Base-by-base conservation (phyloP, 2,113 vertebrate genomes). In the Stegastes partitus region DNA sequence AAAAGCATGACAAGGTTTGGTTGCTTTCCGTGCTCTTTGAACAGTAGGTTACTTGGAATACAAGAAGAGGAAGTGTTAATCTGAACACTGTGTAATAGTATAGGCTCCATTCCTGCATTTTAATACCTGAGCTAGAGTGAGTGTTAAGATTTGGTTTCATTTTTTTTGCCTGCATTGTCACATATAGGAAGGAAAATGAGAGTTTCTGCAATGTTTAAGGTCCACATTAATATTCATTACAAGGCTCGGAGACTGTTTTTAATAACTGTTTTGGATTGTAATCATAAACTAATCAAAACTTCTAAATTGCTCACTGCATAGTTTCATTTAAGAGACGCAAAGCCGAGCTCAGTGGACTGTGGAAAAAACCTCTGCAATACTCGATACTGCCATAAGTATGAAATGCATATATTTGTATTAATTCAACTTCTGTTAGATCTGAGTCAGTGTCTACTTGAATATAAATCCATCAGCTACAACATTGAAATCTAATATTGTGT, bases 201-300 rank as follows among this genome's bases (percentile, higher is more conserved):
- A 1, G 14, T 28, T 56, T 23, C 26, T 26, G 21, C 42, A 42
- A 3, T 4, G 4, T 31, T 7, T 23, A 12, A 62, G 2, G 14
- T 77, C 18, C n/a, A 37, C 0, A 49, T 65, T 77, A 34, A 55
- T 39, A 82, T 75, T 82, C 39, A 68, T 28, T 42, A 50, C 3
- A 10, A 61, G 6, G 16, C 25, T 16, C 15, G 16, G 2, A 51
- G 16, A 19, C 15, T 16, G 28, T 65, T 34, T n/a, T 53, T 22
- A 64, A 39, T 44, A 64, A 45, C 47, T 49, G 16, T n/a, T n/a
- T 50, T 21, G 39, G 31, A 61, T 11, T 22, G 18, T 47, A 61
- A 74, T 77, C 16, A 57, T 22, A 25, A 25, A 69, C 45, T 23
- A 54, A 63, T 2, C 1, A 50, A 18, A 19, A 50, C 47, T 19